phyloP scores from a whole-genome alignment of 2,113 vertebrate species.

The Myotis lucifugus region DNA sequence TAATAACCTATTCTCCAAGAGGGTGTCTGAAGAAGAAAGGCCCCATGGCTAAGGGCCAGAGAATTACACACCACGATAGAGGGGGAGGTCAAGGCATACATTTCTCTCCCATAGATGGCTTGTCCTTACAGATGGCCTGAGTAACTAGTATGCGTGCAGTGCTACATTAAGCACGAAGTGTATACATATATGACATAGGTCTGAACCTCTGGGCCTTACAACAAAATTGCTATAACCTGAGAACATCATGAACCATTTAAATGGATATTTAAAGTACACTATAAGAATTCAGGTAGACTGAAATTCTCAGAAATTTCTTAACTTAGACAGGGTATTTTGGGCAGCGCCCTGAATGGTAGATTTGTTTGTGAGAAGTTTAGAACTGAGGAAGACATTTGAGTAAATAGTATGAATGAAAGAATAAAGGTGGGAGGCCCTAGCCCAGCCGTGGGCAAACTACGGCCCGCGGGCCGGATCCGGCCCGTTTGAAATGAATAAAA shows the following conservation, averaged over 20 bases:
- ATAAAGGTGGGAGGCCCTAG: no score
- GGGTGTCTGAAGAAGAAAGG: constrained; percentile 61
- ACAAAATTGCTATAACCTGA: neutral
- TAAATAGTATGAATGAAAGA: neutral
- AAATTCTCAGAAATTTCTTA: neutral
- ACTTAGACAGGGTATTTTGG: neutral
- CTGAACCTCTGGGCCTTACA: neutral
- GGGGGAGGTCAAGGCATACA: neutral
- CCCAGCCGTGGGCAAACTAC: no score
- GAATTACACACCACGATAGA: neutral
- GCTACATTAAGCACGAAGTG: neutral
- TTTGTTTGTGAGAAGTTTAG: neutral
- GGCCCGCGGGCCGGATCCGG: no score
- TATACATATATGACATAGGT: neutral
- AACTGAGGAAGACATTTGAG: neutral
- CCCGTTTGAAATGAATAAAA: no score
- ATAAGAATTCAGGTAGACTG: neutral
- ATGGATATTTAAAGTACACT: neutral
- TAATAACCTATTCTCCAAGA: constrained; percentile 67
- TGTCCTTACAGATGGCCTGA: neutral
- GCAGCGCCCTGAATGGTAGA: neutral
- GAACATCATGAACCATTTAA: neutral
- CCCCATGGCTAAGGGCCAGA: constrained; percentile 48
- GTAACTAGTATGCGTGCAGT: neutral
- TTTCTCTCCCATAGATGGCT: neutral